Conservation (phyloP, 2,888 invertebrate species). For the Watsonalla cultraria region DNA sequence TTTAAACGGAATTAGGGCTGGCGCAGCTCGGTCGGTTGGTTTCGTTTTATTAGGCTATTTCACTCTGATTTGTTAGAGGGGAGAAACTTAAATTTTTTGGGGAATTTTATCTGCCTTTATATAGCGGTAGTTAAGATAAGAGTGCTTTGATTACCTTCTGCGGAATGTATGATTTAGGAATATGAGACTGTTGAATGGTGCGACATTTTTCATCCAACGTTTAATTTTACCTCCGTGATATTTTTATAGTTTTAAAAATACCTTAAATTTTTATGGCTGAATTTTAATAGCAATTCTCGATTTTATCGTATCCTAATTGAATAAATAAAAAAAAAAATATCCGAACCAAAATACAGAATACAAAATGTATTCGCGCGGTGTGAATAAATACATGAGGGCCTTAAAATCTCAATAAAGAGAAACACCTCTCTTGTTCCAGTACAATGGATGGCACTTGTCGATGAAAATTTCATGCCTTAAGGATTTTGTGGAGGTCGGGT, state of each 20-base stretch:
- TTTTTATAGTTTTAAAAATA: no score
- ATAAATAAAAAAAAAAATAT: no score
- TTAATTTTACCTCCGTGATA: no score
- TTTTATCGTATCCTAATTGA: no score
- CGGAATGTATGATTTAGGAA: neutral
- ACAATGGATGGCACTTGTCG: slow-evolving; percentile 31
- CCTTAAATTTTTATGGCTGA: no score
- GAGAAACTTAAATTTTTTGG: slow-evolving; percentile 26
- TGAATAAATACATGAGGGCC: slow-evolving; percentile 9
- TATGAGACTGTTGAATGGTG: neutral
- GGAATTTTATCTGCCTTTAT: neutral
- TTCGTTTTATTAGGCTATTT: slow-evolving; percentile 55
- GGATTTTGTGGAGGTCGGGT: slow-evolving; percentile 34
- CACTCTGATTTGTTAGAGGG: slow-evolving; percentile 50
- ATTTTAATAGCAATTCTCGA: no score
- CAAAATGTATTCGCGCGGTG: neutral
- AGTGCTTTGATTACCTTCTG: neutral
- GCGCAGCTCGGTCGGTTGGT: slow-evolving; percentile 40
- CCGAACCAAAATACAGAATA: neutral
- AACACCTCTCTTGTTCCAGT: slow-evolving; percentile 28
- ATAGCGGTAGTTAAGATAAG: slow-evolving; percentile 1
- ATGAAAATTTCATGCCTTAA: slow-evolving; percentile 54
- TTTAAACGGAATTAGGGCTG: slow-evolving; percentile 51
- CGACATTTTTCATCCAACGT: no score
- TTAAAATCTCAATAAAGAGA: slow-evolving; percentile 31